A percentile compares a stretch with the other conserved stretches of the same genome.
These are phyloP conservation scores for Synergus japonicus DNA, from an alignment of 2,888 invertebrate genomes.

Conservation along the genomic window DNA sequence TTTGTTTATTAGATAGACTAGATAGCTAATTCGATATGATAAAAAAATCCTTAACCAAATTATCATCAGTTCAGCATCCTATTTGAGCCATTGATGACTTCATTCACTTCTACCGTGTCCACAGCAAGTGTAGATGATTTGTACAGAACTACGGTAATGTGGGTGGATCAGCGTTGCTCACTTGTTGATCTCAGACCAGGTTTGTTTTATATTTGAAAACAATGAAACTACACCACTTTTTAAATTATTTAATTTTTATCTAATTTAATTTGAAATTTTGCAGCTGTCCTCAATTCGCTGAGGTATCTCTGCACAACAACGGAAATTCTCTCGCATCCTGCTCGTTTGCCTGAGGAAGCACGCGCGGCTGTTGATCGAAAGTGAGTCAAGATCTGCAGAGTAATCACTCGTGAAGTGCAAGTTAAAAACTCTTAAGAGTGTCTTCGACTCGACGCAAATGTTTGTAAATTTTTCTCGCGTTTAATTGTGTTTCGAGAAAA, in stretches of 20 bases:
- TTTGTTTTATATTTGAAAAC: slow-evolving; percentile 73
- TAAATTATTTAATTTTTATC: neutral
- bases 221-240: slow-evolving; percentile 25
- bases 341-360: slow-evolving; percentile 93
- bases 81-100: slow-evolving; percentile 91
- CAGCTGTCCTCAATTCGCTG: slow-evolving; percentile 95
- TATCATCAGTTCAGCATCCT: slow-evolving; percentile 91
- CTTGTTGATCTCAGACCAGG: slow-evolving; percentile 95
- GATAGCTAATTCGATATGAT: neutral
- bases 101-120: slow-evolving; percentile 95
- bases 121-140: slow-evolving; percentile 94
- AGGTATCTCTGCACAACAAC: slow-evolving; percentile 94
- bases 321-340: slow-evolving; percentile 93
- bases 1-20: neutral
- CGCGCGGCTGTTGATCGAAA: slow-evolving; percentile 83
- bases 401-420: slow-evolving; percentile 28
- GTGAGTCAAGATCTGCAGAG: slow-evolving; percentile 19
- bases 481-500: neutral
- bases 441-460: slow-evolving; percentile 1
- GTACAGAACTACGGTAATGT: slow-evolving; percentile 92
- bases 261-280: slow-evolving; percentile 63
- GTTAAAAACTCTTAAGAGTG: slow-evolving; percentile 9
- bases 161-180: slow-evolving; percentile 98
- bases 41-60: slow-evolving; percentile 55
- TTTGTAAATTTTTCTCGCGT: slow-evolving; percentile 5